Percentiles rank a stretch among this genome's conserved stretches.
Evolutionary conservation across 2,797 vertebrate species (phyloP).

Genomic region (Microctenopoma stevenorrisi): DNA sequence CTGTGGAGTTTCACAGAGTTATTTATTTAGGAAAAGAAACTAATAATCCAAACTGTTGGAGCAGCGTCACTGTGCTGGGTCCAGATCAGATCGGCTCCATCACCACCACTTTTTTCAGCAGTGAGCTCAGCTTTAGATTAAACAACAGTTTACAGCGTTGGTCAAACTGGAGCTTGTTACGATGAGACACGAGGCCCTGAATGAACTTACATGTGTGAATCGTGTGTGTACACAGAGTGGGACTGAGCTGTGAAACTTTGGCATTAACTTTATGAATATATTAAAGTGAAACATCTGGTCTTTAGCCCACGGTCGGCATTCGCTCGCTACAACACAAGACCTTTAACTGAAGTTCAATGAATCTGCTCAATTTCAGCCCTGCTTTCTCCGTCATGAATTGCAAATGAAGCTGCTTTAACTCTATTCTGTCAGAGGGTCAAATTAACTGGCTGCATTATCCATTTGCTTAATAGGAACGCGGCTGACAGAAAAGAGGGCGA

Average conservation of each 20-base stretch:
- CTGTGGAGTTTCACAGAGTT: no score
- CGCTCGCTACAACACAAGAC: conserved; percentile 50
- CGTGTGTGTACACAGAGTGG: conserved; percentile 17
- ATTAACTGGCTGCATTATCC: conserved; percentile 74
- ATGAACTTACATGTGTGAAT: neutral
- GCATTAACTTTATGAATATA: conserved; percentile 71
- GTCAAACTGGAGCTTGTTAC: no score
- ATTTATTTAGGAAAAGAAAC: no score
- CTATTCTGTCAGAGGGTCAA: conserved; percentile 72
- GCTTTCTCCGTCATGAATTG: conserved; percentile 77
- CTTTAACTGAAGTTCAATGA: conserved; percentile 70
- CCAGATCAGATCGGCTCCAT: no score
- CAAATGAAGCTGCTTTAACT: conserved; percentile 77
- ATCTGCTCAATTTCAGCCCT: conserved; percentile 69
- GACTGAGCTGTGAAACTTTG: conserved; percentile 58
- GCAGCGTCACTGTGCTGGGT: no score
- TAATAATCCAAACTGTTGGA: no score
- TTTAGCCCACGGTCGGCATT: conserved; percentile 58
- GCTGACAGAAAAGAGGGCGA: conserved; percentile 53
- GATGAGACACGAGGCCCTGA: no score
- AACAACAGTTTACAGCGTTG: no score
- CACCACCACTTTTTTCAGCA: no score
- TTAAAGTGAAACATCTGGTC: conserved; percentile 63
- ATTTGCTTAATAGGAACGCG: conserved; percentile 68
- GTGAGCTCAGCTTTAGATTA: no score